phyloP scores from a whole-genome alignment of 2,797 vertebrate species.

The Gobio occitaniae region DNA sequence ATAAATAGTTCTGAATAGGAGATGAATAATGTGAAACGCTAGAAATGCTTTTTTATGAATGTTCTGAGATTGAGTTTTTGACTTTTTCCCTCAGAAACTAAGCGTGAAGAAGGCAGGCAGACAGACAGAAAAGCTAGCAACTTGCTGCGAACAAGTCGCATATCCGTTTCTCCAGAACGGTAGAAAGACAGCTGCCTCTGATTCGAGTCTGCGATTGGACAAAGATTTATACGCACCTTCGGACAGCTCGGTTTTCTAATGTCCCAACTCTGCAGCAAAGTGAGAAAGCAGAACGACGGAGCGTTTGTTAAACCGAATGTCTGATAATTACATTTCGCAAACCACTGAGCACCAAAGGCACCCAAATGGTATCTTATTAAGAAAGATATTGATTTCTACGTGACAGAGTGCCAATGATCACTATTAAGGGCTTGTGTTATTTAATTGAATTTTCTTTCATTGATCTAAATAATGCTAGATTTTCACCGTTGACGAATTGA shows the following conservation, averaged over 20 bases:
- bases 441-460: constrained; percentile 33
- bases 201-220: not conserved
- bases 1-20: not conserved
- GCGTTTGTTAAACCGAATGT: not conserved
- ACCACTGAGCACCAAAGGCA: constrained; percentile 19
- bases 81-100: not conserved
- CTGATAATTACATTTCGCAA: constrained; percentile 35
- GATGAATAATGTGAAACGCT: not conserved
- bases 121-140: not conserved
- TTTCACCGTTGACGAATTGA: not conserved
- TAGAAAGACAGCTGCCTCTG: not conserved
- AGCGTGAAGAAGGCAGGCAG: constrained; percentile 44
- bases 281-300: not conserved
- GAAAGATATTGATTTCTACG: constrained; percentile 46
- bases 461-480: not conserved
- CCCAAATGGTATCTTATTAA: constrained; percentile 31
- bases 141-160: not conserved
- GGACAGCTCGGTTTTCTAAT: not conserved
- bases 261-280: constrained; percentile 29
- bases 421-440: constrained; percentile 1
- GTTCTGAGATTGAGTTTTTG: not conserved
- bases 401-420: constrained; percentile 19
- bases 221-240: constrained; percentile 10
- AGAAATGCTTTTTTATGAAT: not conserved
- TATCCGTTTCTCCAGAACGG: not conserved